phyloP scores from a whole-genome alignment of 2,888 invertebrate species.

The Oithona nana region DNA sequence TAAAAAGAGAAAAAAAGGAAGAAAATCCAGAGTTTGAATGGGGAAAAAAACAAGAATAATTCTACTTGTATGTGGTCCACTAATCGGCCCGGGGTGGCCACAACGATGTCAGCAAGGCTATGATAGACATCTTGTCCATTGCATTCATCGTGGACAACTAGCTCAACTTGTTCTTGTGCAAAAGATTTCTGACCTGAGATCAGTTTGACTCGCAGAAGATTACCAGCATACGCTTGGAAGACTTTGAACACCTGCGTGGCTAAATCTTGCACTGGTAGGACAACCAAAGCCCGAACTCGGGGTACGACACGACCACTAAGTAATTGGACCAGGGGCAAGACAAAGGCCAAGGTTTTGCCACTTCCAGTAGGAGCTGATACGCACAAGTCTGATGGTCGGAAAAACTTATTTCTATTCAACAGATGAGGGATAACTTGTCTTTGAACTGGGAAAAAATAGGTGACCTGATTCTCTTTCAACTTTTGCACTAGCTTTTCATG shows the following conservation, averaged over 20 bases:
- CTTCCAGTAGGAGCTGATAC: slow-evolving; percentile 94
- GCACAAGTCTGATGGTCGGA: slow-evolving; percentile 69
- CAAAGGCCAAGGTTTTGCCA: slow-evolving; percentile 89
- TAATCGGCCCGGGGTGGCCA: slow-evolving; percentile 80
- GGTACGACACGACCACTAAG: slow-evolving; percentile 35
- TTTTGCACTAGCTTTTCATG: slow-evolving; percentile 40
- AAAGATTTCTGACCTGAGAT: slow-evolving; percentile 43
- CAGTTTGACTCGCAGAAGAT: slow-evolving; percentile 48
- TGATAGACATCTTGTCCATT: not conserved
- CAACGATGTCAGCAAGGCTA: slow-evolving; percentile 48
- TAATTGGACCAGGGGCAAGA: slow-evolving; percentile 67
- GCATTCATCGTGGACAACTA: slow-evolving; percentile 21
- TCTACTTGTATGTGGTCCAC: slow-evolving; percentile 83
- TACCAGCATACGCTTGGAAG: slow-evolving; percentile 43
- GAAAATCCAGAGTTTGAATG: slow-evolving; percentile 20
- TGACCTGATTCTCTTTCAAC: slow-evolving; percentile 47
- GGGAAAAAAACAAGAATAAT: too few species aligned
- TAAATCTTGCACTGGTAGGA: slow-evolving; percentile 77
- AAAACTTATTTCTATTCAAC: slow-evolving; percentile 31
- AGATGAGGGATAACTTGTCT: slow-evolving; percentile 55
- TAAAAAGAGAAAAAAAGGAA: too few species aligned
- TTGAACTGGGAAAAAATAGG: slow-evolving; percentile 68
- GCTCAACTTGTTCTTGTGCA: slow-evolving; percentile 26
- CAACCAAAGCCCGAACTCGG: slow-evolving; percentile 60
- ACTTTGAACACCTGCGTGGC: slow-evolving; percentile 61